Percentiles rank a stretch among this genome's conserved stretches.
phyloP scores from a whole-genome alignment of 1,140 invertebrate genomes.

The Coboldia fuscipes region DNA sequence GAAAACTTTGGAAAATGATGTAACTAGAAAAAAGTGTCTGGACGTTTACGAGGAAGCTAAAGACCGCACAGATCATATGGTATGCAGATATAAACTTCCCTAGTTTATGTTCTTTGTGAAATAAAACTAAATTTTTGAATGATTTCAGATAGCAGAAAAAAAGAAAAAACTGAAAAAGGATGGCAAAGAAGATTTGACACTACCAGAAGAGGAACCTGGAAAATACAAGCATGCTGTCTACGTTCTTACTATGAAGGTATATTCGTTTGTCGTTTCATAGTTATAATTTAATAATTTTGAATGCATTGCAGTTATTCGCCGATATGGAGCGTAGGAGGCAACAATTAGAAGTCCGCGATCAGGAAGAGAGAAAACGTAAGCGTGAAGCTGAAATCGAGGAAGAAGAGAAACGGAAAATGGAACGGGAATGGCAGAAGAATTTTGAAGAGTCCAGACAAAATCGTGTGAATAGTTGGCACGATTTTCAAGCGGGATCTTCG shows the following conservation, averaged over 20 bases:
- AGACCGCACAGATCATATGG: slow-evolving; percentile 82
- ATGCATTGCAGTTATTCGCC: slow-evolving; percentile 53
- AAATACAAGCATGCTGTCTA: slow-evolving; percentile 89
- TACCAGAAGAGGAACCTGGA: slow-evolving; percentile 87
- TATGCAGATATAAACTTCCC: slow-evolving; percentile 21
- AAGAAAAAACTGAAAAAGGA: slow-evolving; percentile 89
- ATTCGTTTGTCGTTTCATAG: slow-evolving; percentile 1
- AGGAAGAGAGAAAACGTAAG: slow-evolving; percentile 88
- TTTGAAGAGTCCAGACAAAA: slow-evolving; percentile 94
- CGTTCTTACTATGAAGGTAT: slow-evolving; percentile 87
- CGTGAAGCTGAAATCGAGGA: slow-evolving; percentile 83
- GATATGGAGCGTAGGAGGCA: slow-evolving; percentile 81
- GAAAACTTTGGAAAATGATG: slow-evolving; percentile 89
- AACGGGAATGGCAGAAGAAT: slow-evolving; percentile 94
- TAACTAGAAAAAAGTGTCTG: slow-evolving; percentile 80
- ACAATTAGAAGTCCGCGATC: slow-evolving; percentile 66
- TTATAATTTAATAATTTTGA: neutral
- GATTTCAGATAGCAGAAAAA: slow-evolving; percentile 78
- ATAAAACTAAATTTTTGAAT: slow-evolving; percentile 5
- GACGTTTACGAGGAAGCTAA: slow-evolving; percentile 96
- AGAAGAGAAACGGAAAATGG: slow-evolving; percentile 68
- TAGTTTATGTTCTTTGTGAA: neutral
- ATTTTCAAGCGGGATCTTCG: slow-evolving; percentile 57
- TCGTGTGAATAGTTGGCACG: slow-evolving; percentile 89
- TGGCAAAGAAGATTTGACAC: slow-evolving; percentile 43